Base-by-base conservation (phyloP, 1,140 invertebrate species). In the Dryas iulia region DNA sequence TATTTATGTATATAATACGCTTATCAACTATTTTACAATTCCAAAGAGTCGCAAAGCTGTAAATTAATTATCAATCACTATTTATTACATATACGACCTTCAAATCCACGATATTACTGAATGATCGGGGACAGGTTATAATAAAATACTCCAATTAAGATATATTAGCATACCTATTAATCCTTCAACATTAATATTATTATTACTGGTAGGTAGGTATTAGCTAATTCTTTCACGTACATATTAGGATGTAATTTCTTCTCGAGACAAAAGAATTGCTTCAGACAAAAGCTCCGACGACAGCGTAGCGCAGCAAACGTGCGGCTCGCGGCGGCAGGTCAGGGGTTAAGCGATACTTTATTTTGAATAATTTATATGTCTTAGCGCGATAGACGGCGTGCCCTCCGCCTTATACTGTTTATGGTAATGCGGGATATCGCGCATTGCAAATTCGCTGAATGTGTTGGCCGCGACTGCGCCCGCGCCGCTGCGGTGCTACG, bases 301-400 rank as follows among this genome's bases (percentile, higher is more conserved):
- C 69, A 61, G 69, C 64, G 73, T 67, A 71, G 73, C 74, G 64
- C 74, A 33, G 76, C 78, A 62, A 72, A 74, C 75, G 72, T 72
- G 75, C 79, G 74, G 82, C 77, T 76, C 71, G 77, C 75, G 73
- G 77, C 76, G 59, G 72, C 74, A 76, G 87, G 84, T 91, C 85
- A 83, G 66, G 71, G 89, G 87, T 90, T 91, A 91, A 91, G 87
- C 87, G 87, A 91, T 90, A 91, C 89, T 91, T 91, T 90, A 91
- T 89, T 90, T 89, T 91, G 89, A 91, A 91, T 91, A 90, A 90
- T 91, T 90, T 91, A 90, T 90, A 91, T 89, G 87, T 89, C 83
- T 87, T 85, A 81, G 78, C 74, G 84, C 87, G 89, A 91, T 91
- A 91, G 89, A 90, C 87, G 84, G 84, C 85, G 80, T 88, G 86